Conservation (phyloP, 2,797 vertebrate genomes). For the Coccyzus lansbergi region DNA sequence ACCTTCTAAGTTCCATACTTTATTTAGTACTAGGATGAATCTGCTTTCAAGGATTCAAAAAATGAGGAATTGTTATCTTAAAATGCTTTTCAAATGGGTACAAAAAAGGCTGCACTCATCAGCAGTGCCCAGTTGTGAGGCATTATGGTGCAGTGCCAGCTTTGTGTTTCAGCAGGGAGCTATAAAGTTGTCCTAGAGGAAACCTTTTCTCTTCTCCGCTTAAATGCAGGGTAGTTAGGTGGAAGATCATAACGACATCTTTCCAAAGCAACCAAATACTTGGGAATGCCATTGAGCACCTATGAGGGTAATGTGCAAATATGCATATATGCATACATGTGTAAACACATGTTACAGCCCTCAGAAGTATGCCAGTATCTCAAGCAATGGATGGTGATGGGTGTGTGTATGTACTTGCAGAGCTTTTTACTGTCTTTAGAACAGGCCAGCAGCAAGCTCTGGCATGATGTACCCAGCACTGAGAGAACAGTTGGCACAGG, state of each 20-base stretch:
- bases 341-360: not conserved
- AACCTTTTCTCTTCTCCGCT: not conserved
- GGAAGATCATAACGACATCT: not conserved
- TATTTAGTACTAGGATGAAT: not conserved
- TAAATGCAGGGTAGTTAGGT: not conserved
- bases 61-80: not conserved
- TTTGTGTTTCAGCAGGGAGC: not conserved
- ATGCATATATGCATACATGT: rapidly evolving
- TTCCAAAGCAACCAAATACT: not conserved
- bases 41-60: not conserved
- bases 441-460: not conserved
- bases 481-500: not conserved
- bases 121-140: not conserved
- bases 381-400: not conserved
- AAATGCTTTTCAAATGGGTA: not conserved
- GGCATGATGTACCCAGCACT: not conserved
- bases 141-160: not conserved
- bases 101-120: not conserved
- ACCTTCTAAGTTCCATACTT: not conserved
- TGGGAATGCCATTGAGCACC: not conserved
- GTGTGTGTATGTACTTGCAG: not conserved
- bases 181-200: not conserved
- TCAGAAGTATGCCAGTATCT: not conserved
- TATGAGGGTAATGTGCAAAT: rapidly evolving
- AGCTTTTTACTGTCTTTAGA: not conserved